phyloP scores from a whole-genome alignment of 2,113 vertebrate species.

The Chlamydotis undulata region DNA sequence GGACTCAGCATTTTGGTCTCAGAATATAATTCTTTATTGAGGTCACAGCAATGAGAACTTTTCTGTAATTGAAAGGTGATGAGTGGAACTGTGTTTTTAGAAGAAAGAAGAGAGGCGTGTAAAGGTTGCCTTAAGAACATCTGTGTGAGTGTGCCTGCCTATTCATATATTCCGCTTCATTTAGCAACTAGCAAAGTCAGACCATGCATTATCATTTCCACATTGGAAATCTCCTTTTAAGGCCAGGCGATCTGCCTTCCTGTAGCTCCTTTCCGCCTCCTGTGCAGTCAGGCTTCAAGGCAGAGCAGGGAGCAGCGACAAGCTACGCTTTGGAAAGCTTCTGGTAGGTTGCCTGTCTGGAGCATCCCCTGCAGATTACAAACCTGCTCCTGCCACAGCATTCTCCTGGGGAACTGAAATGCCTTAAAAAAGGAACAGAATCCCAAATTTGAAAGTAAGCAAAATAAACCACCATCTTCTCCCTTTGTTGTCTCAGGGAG shows the following conservation, averaged over 20 bases:
- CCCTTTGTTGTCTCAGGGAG: not conserved
- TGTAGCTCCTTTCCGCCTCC: not conserved
- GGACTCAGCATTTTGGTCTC: not conserved
- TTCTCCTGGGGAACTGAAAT: not conserved
- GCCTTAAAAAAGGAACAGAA: not conserved
- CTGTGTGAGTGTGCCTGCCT: not conserved
- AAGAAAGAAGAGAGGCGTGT: not conserved
- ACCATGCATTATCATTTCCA: not conserved
- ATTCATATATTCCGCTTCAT: not conserved
- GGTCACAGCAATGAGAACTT: not conserved
- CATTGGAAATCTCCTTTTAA: conserved; percentile 32
- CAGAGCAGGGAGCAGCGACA: not conserved
- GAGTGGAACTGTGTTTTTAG: not conserved
- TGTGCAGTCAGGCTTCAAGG: not conserved
- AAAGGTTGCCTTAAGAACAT: not conserved
- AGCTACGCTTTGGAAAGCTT: not conserved
- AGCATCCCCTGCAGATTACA: not conserved
- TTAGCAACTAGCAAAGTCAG: not conserved
- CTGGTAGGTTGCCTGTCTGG: not conserved
- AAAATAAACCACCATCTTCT: not conserved
- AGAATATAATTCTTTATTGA: not conserved
- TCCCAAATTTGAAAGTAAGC: not conserved
- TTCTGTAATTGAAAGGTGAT: not conserved
- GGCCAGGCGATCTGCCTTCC: not conserved
- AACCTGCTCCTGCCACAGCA: not conserved